Base-by-base conservation (phyloP, 2,888 invertebrate genomes). In the Amblyjoppa fuscipennis region DNA sequence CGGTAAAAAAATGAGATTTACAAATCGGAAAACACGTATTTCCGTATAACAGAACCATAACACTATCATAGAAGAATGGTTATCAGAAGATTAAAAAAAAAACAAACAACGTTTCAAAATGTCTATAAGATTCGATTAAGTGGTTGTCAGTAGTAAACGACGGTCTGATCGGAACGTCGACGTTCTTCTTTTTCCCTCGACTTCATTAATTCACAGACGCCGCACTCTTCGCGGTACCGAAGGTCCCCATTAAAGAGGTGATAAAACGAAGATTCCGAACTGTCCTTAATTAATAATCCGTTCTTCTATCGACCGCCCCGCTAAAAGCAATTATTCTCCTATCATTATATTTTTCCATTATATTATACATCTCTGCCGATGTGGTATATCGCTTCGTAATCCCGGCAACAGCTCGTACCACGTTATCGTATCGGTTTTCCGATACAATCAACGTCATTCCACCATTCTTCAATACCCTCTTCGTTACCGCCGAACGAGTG, bases 341-440 rank as follows among this genome's bases (percentile, higher is more conserved):
- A 16, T 45, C 13, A 83, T 41, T 16, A 3, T 49, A 16, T 75
- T 75, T 83, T 64, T 64, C 51, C 59, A 49, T 64, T 53, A 49
- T 68, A 45, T 5, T 75, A 73, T 38, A 66, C 41, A n/a, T 70
- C 51, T 16, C 45, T 38, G 6, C 6, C 4, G 59, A 69, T 51
- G 49, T 51, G 25, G 31, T 81, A 73, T 66, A 59, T 70, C 25
- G 78, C 70, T 56, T 66, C 49, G 75, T 82, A 59, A 82, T 71
- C 83, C 45, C 49, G 49, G 45, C 71, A 61, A 59, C 74, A 69
- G 85, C 79, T 64, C 64, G 64, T 61, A 76, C 25, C 66, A 56
- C 82, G 85, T 73, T 85, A 76, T 82, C 79, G 49, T 82, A 82
- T 80, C 75, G 71, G 68, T 85, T 85, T 85, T 85, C 85, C 79